These are phyloP conservation scores for Zygaena filipendulae DNA, from an alignment of 2,888 invertebrate species.

Conservation along the genomic window DNA sequence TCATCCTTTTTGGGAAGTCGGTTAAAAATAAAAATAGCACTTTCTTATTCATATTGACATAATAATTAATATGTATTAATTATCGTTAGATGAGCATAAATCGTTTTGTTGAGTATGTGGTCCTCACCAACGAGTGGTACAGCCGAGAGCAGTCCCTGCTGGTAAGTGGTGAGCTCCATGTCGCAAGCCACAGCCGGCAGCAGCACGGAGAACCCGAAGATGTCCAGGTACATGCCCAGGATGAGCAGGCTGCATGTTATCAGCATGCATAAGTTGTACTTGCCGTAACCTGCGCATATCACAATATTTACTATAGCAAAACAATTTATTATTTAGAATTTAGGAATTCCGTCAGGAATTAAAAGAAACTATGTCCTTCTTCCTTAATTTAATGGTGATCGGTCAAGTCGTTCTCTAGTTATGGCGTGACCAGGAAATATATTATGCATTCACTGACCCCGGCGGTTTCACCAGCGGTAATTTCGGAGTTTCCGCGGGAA, in stretches of 20 bases:
- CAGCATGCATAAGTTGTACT: conserved; percentile 71
- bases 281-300: conserved; percentile 69
- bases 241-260: conserved; percentile 60
- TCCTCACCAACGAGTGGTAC: conserved; percentile 40
- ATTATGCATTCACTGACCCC: too few relatives aligned
- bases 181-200: conserved; percentile 78
- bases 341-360: too few relatives aligned
- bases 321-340: neutral
- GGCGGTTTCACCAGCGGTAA: too few relatives aligned
- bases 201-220: conserved; percentile 52
- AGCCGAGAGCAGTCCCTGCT: conserved; percentile 71
- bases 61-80: neutral
- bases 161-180: conserved; percentile 66
- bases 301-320: neutral
- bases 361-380: too few relatives aligned
- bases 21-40: conserved; percentile 1
- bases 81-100: neutral
- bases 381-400: too few relatives aligned
- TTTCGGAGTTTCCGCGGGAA: too few relatives aligned
- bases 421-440: too few relatives aligned
- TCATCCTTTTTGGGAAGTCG: too few relatives aligned
- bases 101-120: conserved; percentile 17
- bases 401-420: too few relatives aligned
- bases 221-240: conserved; percentile 47
- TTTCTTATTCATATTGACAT: conserved; percentile 1